These are phyloP conservation scores for Amphipyra tragopoginis DNA, from an alignment of 2,888 invertebrate species.

Conservation along the genomic window DNA sequence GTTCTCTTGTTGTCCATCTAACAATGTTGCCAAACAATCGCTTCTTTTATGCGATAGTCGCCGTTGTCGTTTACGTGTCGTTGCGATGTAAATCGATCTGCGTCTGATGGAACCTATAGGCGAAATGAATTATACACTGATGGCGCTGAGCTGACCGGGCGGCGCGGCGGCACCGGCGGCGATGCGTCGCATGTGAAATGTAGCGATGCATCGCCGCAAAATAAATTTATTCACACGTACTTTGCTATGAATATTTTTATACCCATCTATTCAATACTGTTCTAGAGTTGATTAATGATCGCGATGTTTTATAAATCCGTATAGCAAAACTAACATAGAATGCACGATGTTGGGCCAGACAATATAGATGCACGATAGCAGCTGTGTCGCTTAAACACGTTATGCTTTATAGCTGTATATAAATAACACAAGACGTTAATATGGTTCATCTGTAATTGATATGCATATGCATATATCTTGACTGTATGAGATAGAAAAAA, in stretches of 20 bases:
- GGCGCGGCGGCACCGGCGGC: conserved; percentile 24
- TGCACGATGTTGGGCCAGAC: conserved; percentile 10
- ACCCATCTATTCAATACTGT: conserved; percentile 19
- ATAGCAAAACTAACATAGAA: conserved; percentile 8
- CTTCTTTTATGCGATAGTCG: conserved; percentile 12
- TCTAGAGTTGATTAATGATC: conserved; percentile 28
- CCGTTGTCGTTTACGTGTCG: conserved; percentile 45
- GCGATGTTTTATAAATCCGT: conserved; percentile 15
- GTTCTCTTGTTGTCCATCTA: conserved; percentile 7
- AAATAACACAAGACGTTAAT: conserved; percentile 29
- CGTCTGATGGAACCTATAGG: conserved; percentile 45
- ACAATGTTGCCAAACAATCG: conserved; percentile 14
- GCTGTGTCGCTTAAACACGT: conserved; percentile 16
- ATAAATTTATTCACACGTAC: conserved; percentile 23
- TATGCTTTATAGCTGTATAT: conserved; percentile 14
- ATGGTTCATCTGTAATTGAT: conserved; percentile 39
- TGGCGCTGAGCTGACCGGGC: conserved; percentile 34
- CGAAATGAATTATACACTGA: conserved; percentile 53
- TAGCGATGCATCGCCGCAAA: conserved; percentile 35
- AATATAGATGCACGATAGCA: conserved; percentile 16
- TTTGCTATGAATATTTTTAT: conserved; percentile 25
- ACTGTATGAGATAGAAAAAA: conserved; percentile 48
- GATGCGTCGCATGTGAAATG: conserved; percentile 42
- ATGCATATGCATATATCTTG: conserved; percentile 31
- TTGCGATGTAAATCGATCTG: conserved; percentile 55